Evolutionary conservation across 1,140 invertebrate genomes (phyloP), one percentile per base, ranked within the genome.

Genomic region (Antheraea mylitta): DNA sequence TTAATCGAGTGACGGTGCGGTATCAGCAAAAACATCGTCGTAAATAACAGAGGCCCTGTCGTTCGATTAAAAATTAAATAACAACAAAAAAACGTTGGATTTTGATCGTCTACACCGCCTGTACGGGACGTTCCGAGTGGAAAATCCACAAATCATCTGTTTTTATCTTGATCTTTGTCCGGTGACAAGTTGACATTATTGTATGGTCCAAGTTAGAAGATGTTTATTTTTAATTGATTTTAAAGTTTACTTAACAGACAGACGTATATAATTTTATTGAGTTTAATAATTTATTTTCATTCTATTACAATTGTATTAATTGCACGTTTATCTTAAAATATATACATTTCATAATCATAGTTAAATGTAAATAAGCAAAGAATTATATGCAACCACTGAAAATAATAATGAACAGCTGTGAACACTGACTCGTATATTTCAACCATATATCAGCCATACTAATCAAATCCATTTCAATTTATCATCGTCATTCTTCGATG

Each of bases 81-180:
- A 63, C 45, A 53, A 63, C 36, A 63, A 53, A 63, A 63, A 37
- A 6, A 11, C 22, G 11, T 63, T 30, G 61, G 45, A 16, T 53
- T 53, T 53, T 53, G 45, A 53, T 53, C 45, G 13, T 16, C 45
- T 53, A 16, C 45, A 13, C 45, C 45, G 45, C 45, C 45, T 16
- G 61, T 37, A 37, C 61, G 18, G 22, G 61, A 30, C 61, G 30
- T 16, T 30, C 13, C 61, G 19, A 37, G 61, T 36, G 18, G 22
- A 36, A 36, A 63, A 75, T 77, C 72, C 76, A 85, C 81, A 83
- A 82, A 82, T 87, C 85, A 84, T 85, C 62, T 77, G 69, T 64
- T 79, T 79, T 83, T 85, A 86, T 86, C 84, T 85, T 71, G 74
- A 82, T 84, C 77, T 77, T 68, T 58, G 65, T 58, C 74, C 62